Evolutionary conservation across 2,888 invertebrate genomes (phyloP).

Genomic region (Bursaphelenchus okinawaensis): DNA sequence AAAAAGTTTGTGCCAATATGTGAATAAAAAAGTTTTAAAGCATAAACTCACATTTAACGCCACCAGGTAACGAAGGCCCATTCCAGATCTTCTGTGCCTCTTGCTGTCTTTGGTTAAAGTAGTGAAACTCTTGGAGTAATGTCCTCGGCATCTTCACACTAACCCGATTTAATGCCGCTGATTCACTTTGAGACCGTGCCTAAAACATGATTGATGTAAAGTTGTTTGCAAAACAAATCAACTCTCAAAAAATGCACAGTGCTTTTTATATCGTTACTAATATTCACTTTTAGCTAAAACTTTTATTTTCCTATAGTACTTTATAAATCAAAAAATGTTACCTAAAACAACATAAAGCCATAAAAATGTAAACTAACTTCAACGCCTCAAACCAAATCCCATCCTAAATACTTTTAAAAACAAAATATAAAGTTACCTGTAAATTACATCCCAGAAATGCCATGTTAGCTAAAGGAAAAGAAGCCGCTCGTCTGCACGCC

Average conservation of each 20-base stretch:
- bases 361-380: not conserved
- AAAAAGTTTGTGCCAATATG: no score
- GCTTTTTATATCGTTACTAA: no score
- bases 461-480: slow-evolving; percentile 41
- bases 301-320: no score
- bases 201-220: slow-evolving; percentile 22
- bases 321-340: no score
- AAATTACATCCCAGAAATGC: slow-evolving; percentile 10
- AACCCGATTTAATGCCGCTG: slow-evolving; percentile 46
- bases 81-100: slow-evolving; percentile 2
- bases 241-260: no score
- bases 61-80: not conserved
- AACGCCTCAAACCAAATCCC: not conserved
- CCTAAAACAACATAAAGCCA: no score
- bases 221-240: no score
- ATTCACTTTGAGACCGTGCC: slow-evolving; percentile 52
- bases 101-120: not conserved
- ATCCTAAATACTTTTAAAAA: not conserved
- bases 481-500: slow-evolving; percentile 48
- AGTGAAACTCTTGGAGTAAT: slow-evolving; percentile 17
- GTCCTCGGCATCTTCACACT: slow-evolving; percentile 22
- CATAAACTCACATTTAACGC: slow-evolving; percentile 9
- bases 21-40: not conserved
- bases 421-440: not conserved
- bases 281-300: no score